Evolutionary conservation across 1,140 invertebrate genomes (phyloP), one percentile per base, ranked within the genome.

Genomic region (Acromyrmex heyeri): DNA sequence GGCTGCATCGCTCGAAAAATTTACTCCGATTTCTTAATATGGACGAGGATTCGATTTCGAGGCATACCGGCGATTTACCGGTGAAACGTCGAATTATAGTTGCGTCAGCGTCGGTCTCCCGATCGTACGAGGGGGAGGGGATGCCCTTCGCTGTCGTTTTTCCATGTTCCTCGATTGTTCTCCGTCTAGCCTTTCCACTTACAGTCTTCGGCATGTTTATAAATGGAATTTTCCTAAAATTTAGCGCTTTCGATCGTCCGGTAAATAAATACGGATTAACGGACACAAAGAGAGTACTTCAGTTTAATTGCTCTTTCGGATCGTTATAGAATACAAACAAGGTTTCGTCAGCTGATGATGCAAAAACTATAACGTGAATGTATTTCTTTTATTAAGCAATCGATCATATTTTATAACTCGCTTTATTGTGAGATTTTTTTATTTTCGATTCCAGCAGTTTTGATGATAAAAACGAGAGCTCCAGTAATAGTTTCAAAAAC

Each of bases 91-190:
- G 24, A 83, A 73, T 50, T 78, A 78, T 30, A 27, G 18, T 61
- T 83, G 79, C 69, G 79, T 83, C 79, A 73, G 38, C 27, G 27
- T 64, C 24, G 48, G 7, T 24, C 67, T 73, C 30, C 18, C 67
- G n/a, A 61, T 73, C 38, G 16, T 44, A 3, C 21, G 65, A 73
- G 18, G 18, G 12, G 2, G 50, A 14, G 55, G 50, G 18, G 18
- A 61, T 83, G 55, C 69, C 69, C 79, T 83, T 73, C 69, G 69
- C 38, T 73, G 57, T 44, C 44, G 38, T 73, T 73, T 73, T 83
- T 83, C 61, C 48, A n/a, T 65, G 34, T 53, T 78, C 18, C 34
- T 55, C 62, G 62, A 76, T 85, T 78, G 73, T 62, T 76, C 62
- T 10, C 18, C 18, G 16, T 75, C 44, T 30, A 30, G 7, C 34